phyloP scores from a whole-genome alignment of 2,113 vertebrate genomes.

The Micronycteris hirsuta region DNA sequence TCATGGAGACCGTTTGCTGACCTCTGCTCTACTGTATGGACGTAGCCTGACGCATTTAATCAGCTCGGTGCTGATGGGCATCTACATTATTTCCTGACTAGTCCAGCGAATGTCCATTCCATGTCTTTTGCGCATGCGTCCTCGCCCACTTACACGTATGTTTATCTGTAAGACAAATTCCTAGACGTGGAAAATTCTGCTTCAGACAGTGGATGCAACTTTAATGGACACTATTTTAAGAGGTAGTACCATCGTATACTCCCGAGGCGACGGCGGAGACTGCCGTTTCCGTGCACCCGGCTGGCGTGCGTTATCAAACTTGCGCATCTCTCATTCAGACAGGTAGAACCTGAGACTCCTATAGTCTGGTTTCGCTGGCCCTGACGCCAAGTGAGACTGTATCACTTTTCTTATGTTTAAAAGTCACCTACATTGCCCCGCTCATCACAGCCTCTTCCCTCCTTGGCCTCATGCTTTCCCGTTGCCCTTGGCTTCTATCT shows the following conservation, averaged over 20 bases:
- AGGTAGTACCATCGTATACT: not conserved
- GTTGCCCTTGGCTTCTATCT: not conserved
- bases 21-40: not conserved
- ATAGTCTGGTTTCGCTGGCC: not conserved
- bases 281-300: fast-evolving
- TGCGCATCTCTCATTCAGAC: not conserved
- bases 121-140: not conserved
- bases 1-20: not conserved
- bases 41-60: not conserved
- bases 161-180: not conserved
- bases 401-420: not conserved
- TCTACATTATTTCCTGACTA: not conserved
- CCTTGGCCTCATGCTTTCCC: not conserved
- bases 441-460: not conserved
- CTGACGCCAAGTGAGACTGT: not conserved
- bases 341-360: not conserved
- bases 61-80: not conserved
- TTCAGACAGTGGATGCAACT: not conserved
- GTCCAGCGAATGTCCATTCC: not conserved
- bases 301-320: not conserved
- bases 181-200: not conserved
- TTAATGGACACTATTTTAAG: not conserved
- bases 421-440: not conserved
- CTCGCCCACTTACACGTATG: not conserved
- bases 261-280: not conserved